Evolutionary conservation across 2,113 vertebrate species (phyloP).

Genomic region (Brachyhypopomus gauderio): DNA sequence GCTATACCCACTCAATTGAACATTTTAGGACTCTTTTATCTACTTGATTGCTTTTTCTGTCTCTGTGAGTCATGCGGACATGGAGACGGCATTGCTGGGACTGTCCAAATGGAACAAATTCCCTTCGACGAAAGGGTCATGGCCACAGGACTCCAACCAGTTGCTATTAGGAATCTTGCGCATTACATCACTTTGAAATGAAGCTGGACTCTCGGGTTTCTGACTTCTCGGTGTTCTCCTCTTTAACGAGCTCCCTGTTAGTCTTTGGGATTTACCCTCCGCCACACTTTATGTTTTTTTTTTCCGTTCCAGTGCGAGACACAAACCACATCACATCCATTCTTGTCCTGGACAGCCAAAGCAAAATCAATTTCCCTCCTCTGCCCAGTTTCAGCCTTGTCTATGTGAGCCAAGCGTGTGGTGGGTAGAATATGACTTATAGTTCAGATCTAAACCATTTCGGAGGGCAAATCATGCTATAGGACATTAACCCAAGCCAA

Average conservation of each 20-base stretch:
- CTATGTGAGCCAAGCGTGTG: conserved; percentile 45
- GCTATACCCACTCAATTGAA: conserved; percentile 57
- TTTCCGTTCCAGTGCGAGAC: conserved; percentile 55
- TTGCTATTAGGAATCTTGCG: conserved; percentile 64
- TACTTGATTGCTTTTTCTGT: conserved; percentile 60
- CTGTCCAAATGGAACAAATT: conserved; percentile 66
- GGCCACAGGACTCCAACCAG: conserved; percentile 64
- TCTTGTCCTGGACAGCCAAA: conserved; percentile 52
- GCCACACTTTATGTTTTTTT: conserved; percentile 46
- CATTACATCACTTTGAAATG: conserved; percentile 72
- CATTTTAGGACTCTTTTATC: conserved; percentile 59
- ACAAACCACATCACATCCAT: conserved; percentile 67
- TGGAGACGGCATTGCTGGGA: conserved; percentile 64
- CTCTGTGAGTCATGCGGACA: conserved; percentile 65
- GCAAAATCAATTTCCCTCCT: conserved; percentile 59
- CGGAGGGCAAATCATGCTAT: conserved; percentile 26
- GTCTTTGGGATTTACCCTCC: conserved; percentile 67
- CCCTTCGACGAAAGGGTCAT: conserved; percentile 68
- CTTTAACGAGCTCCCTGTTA: conserved; percentile 65
- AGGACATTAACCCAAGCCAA: conserved; percentile 14
- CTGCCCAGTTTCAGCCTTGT: conserved; percentile 59
- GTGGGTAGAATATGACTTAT: conserved; percentile 45
- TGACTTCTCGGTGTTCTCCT: conserved; percentile 60
- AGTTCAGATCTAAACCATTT: conserved; percentile 45
- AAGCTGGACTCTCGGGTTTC: conserved; percentile 55